phyloP scores from a whole-genome alignment of 1,140 invertebrate genomes.

The Zeugodacus cucurbitae region DNA sequence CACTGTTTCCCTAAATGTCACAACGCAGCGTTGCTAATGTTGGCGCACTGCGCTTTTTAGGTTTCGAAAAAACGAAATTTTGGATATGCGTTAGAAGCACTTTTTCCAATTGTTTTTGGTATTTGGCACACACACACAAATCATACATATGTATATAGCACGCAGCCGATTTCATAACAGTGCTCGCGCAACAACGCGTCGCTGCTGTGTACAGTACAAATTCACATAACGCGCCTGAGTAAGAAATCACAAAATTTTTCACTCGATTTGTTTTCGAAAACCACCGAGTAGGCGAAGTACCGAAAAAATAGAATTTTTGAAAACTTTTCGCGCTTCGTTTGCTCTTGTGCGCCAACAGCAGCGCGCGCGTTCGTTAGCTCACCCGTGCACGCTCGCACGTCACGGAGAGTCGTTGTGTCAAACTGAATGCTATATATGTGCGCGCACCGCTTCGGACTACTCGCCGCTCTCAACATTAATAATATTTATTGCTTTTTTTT shows the following conservation, averaged over 20 bases:
- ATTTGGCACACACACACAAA: not conserved
- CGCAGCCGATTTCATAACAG: slow-evolving; percentile 6
- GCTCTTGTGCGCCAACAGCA: not conserved
- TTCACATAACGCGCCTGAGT: not conserved
- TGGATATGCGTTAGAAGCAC: not conserved
- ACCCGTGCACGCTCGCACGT: slow-evolving; percentile 18
- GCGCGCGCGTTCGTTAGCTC: slow-evolving; percentile 26
- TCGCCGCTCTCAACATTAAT: slow-evolving; percentile 32
- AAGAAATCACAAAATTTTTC: not conserved
- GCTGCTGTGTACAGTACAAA: not conserved
- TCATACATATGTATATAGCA: not conserved
- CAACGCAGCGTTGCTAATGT: not conserved
- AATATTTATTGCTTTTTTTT: slow-evolving; percentile 20
- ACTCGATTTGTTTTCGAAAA: slow-evolving; percentile 34
- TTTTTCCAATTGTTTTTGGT: not conserved
- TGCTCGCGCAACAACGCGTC: not conserved
- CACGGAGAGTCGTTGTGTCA: slow-evolving; percentile 13
- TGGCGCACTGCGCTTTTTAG: not conserved
- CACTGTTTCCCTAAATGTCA: slow-evolving; percentile 29
- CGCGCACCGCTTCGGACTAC: not conserved
- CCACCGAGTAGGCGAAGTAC: not conserved
- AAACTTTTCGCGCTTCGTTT: slow-evolving; percentile 17
- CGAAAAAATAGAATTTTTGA: not conserved
- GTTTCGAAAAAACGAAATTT: not conserved
- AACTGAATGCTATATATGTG: not conserved